Evolutionary conservation across 1,140 invertebrate genomes (phyloP).

Genomic region (Scylla paramamosain): DNA sequence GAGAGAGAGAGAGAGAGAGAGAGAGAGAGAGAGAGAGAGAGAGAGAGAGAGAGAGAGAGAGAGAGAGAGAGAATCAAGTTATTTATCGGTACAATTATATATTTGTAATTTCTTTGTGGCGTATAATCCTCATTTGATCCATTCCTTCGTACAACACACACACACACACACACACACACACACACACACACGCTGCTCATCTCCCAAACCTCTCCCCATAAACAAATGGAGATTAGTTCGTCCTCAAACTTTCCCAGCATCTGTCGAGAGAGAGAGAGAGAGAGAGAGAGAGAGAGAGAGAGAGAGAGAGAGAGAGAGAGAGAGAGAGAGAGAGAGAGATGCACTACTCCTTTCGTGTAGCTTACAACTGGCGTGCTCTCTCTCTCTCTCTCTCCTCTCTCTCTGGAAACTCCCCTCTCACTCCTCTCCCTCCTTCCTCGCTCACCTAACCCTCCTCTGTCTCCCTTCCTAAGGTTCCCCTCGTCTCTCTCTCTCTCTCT

Average conservation of each 20-base stretch:
- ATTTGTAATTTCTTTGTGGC: too few relatives aligned
- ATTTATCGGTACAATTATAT: too few relatives aligned
- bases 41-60: too few relatives aligned
- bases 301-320: not conserved
- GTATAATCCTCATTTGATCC: not conserved
- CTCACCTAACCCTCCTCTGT: not conserved
- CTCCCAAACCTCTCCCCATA: not conserved
- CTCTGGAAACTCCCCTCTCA: too few relatives aligned
- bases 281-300: constrained; percentile 33
- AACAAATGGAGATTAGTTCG: not conserved
- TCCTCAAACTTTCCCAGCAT: not conserved
- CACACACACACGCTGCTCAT: not conserved
- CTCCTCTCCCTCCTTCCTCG: not conserved
- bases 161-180: constrained; percentile 39
- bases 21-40: too few relatives aligned
- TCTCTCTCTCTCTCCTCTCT: constrained; percentile 28
- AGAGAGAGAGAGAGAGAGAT: constrained; percentile 24
- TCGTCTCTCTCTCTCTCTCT: constrained; percentile 36
- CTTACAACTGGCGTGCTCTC: not conserved
- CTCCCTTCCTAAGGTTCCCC: not conserved
- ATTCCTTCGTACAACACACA: not conserved
- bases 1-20: too few relatives aligned
- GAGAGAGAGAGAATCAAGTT: too few relatives aligned
- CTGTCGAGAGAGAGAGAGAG: constrained; percentile 19
- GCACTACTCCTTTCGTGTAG: not conserved